A percentile compares a stretch with the other conserved stretches of the same genome.
phyloP scores from a whole-genome alignment of 2,113 vertebrate genomes.

The Syngnathoides biaculeatus region DNA sequence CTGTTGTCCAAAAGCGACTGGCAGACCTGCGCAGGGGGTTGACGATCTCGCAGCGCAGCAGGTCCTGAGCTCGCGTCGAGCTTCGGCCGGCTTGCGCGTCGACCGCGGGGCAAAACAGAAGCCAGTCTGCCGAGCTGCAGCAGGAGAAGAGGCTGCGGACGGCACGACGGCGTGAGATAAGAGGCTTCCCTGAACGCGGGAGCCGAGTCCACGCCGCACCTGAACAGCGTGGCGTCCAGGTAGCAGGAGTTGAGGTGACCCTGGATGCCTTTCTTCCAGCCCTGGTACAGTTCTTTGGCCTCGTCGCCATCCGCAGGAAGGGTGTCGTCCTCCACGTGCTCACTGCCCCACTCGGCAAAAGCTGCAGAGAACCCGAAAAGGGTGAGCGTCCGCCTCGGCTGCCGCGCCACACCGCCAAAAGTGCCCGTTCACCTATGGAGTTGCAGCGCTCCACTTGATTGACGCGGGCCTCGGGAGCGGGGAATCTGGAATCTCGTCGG shows the following conservation, averaged over 20 bases:
- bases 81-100: conserved; percentile 34
- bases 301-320: conserved; percentile 63
- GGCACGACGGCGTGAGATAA: background rate
- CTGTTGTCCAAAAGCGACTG: background rate
- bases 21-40: conserved; percentile 78
- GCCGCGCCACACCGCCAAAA: background rate
- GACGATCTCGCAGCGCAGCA: conserved; percentile 80
- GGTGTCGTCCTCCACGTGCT: conserved; percentile 75
- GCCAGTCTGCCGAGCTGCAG: conserved; percentile 78
- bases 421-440: conserved; percentile 70
- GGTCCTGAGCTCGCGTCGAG: conserved; percentile 71
- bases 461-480: conserved; percentile 63
- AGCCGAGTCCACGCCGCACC: conserved; percentile 22
- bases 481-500: conserved; percentile 79
- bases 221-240: conserved; percentile 79
- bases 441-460: conserved; percentile 82
- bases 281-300: conserved; percentile 65
- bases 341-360: conserved; percentile 78
- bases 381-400: background rate
- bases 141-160: conserved; percentile 78
- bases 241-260: conserved; percentile 85
- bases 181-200: background rate
- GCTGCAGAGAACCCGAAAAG: conserved; percentile 50
- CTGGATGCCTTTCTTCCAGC: conserved; percentile 82
- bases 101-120: conserved; percentile 72